Evolutionary conservation across 2,888 invertebrate species (phyloP).

Genomic region (Acanthosepion lycidas): DNA sequence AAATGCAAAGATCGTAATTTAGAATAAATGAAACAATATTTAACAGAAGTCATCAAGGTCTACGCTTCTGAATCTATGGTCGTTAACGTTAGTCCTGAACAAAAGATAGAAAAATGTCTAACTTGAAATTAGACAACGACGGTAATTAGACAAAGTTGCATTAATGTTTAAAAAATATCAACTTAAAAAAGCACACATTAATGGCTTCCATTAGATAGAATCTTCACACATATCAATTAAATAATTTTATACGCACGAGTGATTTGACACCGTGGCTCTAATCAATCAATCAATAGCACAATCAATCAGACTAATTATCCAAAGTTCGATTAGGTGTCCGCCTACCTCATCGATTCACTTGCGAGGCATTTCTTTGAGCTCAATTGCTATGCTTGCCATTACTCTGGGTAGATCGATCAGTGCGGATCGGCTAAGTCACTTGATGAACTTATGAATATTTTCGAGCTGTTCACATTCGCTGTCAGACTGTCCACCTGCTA

Average conservation of each 20-base stretch:
- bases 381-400: not conserved
- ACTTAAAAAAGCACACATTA: not conserved
- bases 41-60: no score
- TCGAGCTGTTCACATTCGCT: not conserved
- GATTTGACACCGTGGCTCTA: not conserved
- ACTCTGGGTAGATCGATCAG: not conserved
- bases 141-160: no score
- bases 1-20: no score
- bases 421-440: not conserved
- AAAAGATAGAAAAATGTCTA: no score
- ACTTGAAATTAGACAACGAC: no score
- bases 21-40: no score
- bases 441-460: not conserved
- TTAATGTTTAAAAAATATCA: not conserved
- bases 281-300: not conserved
- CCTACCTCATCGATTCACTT: not conserved
- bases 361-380: not conserved
- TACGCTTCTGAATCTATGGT: no score
- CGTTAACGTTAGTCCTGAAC: no score
- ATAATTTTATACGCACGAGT: not conserved
- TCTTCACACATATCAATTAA: not conserved
- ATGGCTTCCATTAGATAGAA: not conserved
- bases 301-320: slow-evolving; percentile 12
- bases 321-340: not conserved
- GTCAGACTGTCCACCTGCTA: slow-evolving; percentile 9